Evolutionary conservation across 2,797 vertebrate species (phyloP).

Genomic region (Sphenopsis melanotis): DNA sequence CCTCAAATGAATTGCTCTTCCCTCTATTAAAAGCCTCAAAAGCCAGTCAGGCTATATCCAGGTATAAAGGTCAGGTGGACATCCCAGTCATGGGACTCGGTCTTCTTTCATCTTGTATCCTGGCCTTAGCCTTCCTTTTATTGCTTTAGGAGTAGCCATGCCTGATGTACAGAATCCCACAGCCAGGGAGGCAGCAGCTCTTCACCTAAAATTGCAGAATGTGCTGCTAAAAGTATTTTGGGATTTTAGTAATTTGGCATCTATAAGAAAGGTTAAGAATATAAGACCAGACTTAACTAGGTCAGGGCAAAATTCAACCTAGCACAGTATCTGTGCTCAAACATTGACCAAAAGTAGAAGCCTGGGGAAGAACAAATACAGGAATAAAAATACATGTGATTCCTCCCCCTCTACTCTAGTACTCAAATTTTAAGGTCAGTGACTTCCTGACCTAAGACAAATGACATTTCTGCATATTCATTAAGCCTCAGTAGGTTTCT

Average conservation of each 20-base stretch:
- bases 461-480: not conserved
- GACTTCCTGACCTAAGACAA: not conserved
- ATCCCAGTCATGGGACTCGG: not conserved
- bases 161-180: not conserved
- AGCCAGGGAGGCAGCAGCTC: not conserved
- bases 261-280: slow-evolving; percentile 3
- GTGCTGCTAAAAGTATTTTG: not conserved
- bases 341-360: not conserved
- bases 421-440: not conserved
- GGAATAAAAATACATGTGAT: not conserved
- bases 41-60: not conserved
- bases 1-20: not conserved
- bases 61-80: not conserved
- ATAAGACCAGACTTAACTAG: not conserved
- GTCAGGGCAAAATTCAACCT: not conserved
- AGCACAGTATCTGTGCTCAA: not conserved
- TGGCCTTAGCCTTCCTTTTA: not conserved
- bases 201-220: not conserved
- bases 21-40: not conserved
- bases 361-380: not conserved
- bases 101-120: not conserved
- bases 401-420: not conserved
- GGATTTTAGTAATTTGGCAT: not conserved
- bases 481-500: not conserved
- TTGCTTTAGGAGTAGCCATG: not conserved